Conservation (phyloP, 1,140 invertebrate species). For the Aphaenogaster floridana region DNA sequence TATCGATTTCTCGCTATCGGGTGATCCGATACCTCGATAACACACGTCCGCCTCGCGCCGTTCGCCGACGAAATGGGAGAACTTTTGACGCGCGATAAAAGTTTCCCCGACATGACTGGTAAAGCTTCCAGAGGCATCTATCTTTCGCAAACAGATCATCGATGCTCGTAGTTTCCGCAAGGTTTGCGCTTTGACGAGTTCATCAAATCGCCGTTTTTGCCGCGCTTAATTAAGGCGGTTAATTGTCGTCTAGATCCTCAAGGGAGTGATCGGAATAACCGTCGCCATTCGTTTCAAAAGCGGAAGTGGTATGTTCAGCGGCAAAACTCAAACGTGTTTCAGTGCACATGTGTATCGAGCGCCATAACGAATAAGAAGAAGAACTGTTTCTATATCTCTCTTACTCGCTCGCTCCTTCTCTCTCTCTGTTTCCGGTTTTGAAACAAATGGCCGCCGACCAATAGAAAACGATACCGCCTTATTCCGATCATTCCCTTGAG, state of each 20-base stretch:
- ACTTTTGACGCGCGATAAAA: conserved; percentile 73
- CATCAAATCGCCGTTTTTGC: conserved; percentile 25
- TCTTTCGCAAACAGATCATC: conserved; percentile 57
- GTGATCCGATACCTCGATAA: conserved; percentile 73
- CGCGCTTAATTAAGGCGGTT: background rate
- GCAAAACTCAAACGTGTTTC: no score
- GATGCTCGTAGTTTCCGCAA: conserved; percentile 18
- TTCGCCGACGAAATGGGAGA: conserved; percentile 40
- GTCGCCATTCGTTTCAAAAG: no score
- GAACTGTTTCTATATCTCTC: no score
- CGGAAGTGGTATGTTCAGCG: no score
- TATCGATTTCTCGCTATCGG: conserved; percentile 73
- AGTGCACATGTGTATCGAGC: no score
- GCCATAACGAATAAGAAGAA: no score
- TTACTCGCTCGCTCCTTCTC: no score
- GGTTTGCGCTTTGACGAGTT: conserved; percentile 17
- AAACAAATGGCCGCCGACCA: no score
- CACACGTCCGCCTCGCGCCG: conserved; percentile 51
- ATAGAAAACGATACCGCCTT: no score
- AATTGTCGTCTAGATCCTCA: background rate
- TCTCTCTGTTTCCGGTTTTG: no score
- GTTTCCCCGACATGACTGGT: conserved; percentile 41
- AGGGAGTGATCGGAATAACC: no score
- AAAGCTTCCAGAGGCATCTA: conserved; percentile 45
- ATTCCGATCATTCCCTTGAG: no score